Evolutionary conservation across 2,113 vertebrate species (phyloP), one percentile per base, ranked within the genome.

Genomic region (Sebastes fasciatus): DNA sequence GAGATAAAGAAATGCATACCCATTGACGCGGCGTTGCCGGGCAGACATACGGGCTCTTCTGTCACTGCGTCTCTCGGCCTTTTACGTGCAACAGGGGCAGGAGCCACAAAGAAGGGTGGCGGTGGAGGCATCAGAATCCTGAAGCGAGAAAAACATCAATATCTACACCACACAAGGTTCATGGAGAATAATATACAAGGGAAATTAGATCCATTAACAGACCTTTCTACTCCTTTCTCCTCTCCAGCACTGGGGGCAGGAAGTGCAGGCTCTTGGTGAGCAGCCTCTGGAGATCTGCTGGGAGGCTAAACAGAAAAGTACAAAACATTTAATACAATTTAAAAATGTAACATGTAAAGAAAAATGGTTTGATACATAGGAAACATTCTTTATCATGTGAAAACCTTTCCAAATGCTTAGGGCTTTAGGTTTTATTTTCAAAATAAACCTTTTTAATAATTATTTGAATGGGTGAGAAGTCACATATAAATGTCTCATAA

Each of bases 41-140:
- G 62, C 34, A 51, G 71, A 69, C 66, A 9, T 12, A 55, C 69
- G 6, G 80, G 65, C 2, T 75, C 83, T 6, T 89, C 82, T 0
- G 73, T 61, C 43, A 9, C 11, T 1, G 23, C 42, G 19, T 94
- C 91, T 78, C 90, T 89, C 0, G 16, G 89, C 82, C 95, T 93
- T 89, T 96, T 96, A 19, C 92, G 93, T 0, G 70, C 14, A 42
- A 87, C 55, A 2, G 90, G 85, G 16, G 76, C 52, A 1, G 90
- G 79, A n/a, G 62, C 77, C 67, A 81, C 74, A 8, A 88, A 83
- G 34, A 81, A 82, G 10, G 90, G 84, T 2, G 94, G 93, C 0
- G 95, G 95, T 1, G 95, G 95, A 2, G 95, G 96, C 96, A 96
- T 96, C 82, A 96, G 79, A 23, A 91, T 54, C 81, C 96, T 96